Base-by-base conservation (phyloP, 2,888 invertebrate species). In the Sthenelais limicola region DNA sequence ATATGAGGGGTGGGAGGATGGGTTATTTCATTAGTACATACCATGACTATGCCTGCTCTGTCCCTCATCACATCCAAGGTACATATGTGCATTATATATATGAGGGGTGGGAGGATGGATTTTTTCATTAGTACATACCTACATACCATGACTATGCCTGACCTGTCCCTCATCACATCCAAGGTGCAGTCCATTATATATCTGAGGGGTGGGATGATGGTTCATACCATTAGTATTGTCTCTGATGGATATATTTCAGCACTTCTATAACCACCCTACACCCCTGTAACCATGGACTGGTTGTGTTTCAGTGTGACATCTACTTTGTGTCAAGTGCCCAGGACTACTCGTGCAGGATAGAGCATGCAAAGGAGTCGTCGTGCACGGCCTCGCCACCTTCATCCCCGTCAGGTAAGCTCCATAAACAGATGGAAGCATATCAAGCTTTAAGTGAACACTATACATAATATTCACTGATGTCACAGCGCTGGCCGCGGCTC, bases 11-110 rank as follows among this genome's bases (percentile, higher is more conserved):
- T n/a, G n/a, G n/a, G n/a, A n/a, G n/a, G n/a, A n/a, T n/a, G n/a
- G n/a, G n/a, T n/a, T n/a, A n/a, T n/a, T n/a, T n/a, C n/a, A n/a
- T n/a, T 96, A 74, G 94, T 96, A 12, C 94, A 95, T 85, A 94
- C 94, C 15, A 94, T 94, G 88, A 93, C 93, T 73, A 94, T 95
- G 91, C 95, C 95, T 0, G 94, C 94, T 83, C 89, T 96, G 52
- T 92, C 92, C 82, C 89, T 95, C 75, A 91, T 94, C 68, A 91
- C 92, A 35, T 91, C 92, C 15, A 94, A 94, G 82, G 88, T 88
- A 75, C 82, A n/a, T n/a, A n/a, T n/a, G n/a, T n/a, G n/a, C n/a
- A n/a, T n/a, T n/a, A n/a, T n/a, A n/a, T n/a, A n/a, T n/a, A n/a
- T n/a, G n/a, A n/a, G n/a, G n/a, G n/a, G n/a, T n/a, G n/a, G n/a